Base-by-base conservation (phyloP, 2,797 vertebrate genomes). In the Nannoperca obscura region DNA sequence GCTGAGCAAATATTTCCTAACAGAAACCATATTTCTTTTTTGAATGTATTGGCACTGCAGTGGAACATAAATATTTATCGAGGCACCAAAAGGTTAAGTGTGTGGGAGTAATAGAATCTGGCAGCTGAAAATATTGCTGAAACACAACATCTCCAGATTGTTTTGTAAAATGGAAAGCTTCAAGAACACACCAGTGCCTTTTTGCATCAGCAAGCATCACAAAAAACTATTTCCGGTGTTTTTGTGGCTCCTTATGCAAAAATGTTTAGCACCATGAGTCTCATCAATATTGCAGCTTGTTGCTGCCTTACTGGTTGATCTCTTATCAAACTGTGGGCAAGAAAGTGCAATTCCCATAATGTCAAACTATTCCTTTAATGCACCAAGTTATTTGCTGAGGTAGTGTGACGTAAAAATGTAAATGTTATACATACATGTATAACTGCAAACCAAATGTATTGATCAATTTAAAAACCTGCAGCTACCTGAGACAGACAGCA, bases 1-100 rank as follows among this genome's bases (percentile, higher is more conserved):
- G 76, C 74, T 68, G 60, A 74, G 62, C 73, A 86, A 80, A 85
- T 77, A 80, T 74, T 79, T 85, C 65, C 67, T 11, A 61, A 42
- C 54, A 76, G 53, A 76, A 79, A 75, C 72, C 67, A 70, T 83
- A 76, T 84, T 86, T 87, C 53, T 66, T 70, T 22, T 67, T 67
- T 32, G 32, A 32, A 65, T 81, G 55, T 75, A 61, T 80, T 72
- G 80, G 66, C 74, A 68, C 53, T 46, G 55, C 69, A 32, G 71
- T 60, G 42, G 46, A 76, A 49, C 73, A 91, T 86, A 89, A 88
- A 92, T 89, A 92, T 89, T 79, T 81, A 89, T 85, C 59, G 71
- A 55, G 52, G 42, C 75, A 86, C 73, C 24, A 49, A 88, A 81
- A 90, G 88, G 89, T 90, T 81, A 91, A 86, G 74, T 84, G 80